Percentiles rank a stretch among this genome's conserved stretches.
These are phyloP conservation scores for Catagonus wagneri DNA, from an alignment of 2,113 vertebrate species.

Conservation along the genomic window DNA sequence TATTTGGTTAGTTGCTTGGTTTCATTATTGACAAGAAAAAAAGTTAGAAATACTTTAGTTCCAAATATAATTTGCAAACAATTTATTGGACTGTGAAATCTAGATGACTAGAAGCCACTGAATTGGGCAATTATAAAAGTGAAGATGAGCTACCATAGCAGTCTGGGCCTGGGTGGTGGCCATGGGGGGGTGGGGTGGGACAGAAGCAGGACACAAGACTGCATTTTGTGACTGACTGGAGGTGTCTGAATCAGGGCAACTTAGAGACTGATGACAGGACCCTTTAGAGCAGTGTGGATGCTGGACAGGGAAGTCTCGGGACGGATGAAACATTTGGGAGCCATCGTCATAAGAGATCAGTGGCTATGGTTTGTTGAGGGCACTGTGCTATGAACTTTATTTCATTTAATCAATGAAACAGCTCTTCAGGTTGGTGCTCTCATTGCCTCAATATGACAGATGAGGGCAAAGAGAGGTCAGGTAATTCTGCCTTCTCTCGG, in stretches of 20 bases:
- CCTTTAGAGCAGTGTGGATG: neutral
- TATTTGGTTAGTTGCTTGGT: constrained; percentile 54
- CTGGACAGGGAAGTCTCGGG: neutral
- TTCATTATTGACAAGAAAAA: constrained; percentile 29
- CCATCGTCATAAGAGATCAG: constrained; percentile 31
- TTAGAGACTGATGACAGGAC: neutral
- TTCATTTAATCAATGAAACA: neutral
- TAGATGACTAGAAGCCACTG: constrained; percentile 56
- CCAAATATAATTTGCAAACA: constrained; percentile 66
- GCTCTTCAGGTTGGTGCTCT: neutral
- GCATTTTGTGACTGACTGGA: neutral
- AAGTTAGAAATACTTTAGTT: constrained; percentile 49
- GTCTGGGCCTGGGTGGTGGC: neutral
- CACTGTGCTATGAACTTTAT: neutral
- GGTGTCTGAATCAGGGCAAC: neutral
- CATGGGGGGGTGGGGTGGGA: fast-evolving
- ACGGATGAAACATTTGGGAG: constrained; percentile 28
- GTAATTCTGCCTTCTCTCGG: neutral
- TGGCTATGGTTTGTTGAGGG: neutral
- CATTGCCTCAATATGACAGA: neutral
- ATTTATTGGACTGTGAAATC: constrained; percentile 56
- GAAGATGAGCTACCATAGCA: neutral
- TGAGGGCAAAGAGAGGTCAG: neutral
- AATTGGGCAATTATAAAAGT: neutral
- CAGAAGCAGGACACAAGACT: fast-evolving